Percentiles rank a stretch among this genome's conserved stretches.
These are phyloP conservation scores for Zaprionus kolodkinae DNA, from an alignment of 1,140 invertebrate genomes.

Conservation along the genomic window DNA sequence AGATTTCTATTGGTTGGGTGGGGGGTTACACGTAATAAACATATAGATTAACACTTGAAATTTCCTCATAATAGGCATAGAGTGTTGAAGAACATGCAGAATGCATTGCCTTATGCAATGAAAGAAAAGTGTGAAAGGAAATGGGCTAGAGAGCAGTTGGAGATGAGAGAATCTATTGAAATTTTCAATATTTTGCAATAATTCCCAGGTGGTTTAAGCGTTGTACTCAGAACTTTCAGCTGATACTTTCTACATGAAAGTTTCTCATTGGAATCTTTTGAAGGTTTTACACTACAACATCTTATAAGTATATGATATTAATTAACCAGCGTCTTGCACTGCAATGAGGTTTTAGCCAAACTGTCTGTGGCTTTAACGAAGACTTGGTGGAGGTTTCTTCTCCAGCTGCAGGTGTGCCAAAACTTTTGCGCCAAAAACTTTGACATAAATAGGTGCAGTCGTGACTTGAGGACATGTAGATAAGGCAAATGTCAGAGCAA, in stretches of 20 bases:
- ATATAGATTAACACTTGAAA: constrained; percentile 39
- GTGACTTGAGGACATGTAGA: constrained; percentile 21
- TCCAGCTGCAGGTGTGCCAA: constrained; percentile 58
- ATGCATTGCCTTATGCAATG: neutral
- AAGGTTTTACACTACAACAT: constrained; percentile 7
- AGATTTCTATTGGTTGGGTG: constrained; percentile 7
- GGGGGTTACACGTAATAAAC: constrained; percentile 26
- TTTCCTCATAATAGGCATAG: constrained; percentile 5
- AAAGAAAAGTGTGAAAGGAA: neutral
- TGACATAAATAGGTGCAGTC: constrained; percentile 53
- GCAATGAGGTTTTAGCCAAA: constrained; percentile 18
- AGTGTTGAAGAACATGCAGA: constrained; percentile 21
- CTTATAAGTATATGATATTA: constrained; percentile 51
- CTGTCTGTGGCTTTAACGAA: constrained; percentile 35
- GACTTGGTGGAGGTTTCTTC: constrained; percentile 25
- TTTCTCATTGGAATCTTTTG: neutral
- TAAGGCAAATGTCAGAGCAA: constrained; percentile 35
- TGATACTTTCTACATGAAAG: no score
- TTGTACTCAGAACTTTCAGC: no score
- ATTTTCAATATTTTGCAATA: no score
- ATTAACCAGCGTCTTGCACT: constrained; percentile 51
- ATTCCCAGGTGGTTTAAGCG: no score
- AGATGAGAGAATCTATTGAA: neutral
- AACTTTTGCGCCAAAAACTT: constrained; percentile 58
- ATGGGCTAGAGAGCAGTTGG: neutral